phyloP scores from a whole-genome alignment of 2,888 invertebrate species.

The Cephus pulcher region DNA sequence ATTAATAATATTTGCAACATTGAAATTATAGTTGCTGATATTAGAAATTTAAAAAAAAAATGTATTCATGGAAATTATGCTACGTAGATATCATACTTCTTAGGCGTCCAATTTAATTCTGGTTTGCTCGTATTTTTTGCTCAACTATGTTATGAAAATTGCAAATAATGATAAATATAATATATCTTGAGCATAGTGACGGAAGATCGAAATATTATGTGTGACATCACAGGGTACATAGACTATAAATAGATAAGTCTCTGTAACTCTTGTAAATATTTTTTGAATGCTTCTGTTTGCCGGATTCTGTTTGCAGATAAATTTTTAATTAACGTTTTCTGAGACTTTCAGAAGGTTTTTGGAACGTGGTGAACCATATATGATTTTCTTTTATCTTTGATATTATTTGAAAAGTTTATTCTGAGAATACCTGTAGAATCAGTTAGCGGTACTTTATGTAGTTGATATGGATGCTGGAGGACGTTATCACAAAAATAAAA shows the following conservation, averaged over 20 bases:
- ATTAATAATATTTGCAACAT: too few relatives aligned
- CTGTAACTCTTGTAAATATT: slow-evolving; percentile 37
- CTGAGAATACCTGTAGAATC: neutral
- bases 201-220: neutral
- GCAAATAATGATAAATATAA: neutral
- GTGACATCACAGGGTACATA: neutral
- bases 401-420: neutral
- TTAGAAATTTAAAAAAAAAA: neutral
- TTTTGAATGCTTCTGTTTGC: slow-evolving; percentile 42
- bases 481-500: neutral
- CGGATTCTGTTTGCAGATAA: slow-evolving; percentile 34
- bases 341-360: too few relatives aligned
- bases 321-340: too few relatives aligned
- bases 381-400: neutral
- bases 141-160: neutral
- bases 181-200: neutral
- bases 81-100: neutral
- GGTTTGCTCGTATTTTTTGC: neutral
- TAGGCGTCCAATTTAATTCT: neutral
- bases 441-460: neutral
- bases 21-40: too few relatives aligned
- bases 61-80: neutral
- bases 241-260: neutral
- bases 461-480: neutral
- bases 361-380: neutral